Base-by-base conservation (phyloP, 2,888 invertebrate species). In the Meta bourneti region DNA sequence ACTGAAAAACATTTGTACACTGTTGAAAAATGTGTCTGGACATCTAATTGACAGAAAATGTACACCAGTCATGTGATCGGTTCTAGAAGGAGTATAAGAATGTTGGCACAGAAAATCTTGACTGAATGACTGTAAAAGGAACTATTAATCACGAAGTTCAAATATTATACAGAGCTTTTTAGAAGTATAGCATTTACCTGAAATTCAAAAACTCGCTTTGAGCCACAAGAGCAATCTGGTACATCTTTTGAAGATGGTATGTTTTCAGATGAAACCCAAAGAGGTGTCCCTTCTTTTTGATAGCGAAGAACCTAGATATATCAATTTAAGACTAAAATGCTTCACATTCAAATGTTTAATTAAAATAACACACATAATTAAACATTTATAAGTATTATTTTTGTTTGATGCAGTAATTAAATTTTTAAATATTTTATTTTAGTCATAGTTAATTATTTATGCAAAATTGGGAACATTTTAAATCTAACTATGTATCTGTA, bases 191-290 rank as follows among this genome's bases (percentile, higher is more conserved):
- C 13, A 7, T 75, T 94, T 94, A 97, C 96, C 96, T 98, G 98
- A 95, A 98, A 98, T 95, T 99, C 99, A 96, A 98, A 99, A 93
- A 97, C 96, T 93, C 99, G 96, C 83, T 96, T 95, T 1, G 96
- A 96, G 80, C 96, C 96, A 95, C 99, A 99, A 93, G 96, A 95
- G 94, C 98, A 98, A 48, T 96, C 95, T 48, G 98, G 98, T 93
- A 98, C 95, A 85, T 96, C 94, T 2, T 94, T 94, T 49, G 96
- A 94, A 93, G 95, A 94, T 71, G 96, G 96, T 49, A 94, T 94
- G 82, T 95, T 94, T 90, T 96, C 95, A 79, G 95, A 95, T 49
- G 98, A 97, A 87, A 98, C 97, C 97, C 97, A 98, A n/a, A 99
- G 95, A 16, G 98, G 98, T 70, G 95, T 94, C 0, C 98, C 98